Evolutionary conservation across 2,797 vertebrate species (phyloP), one percentile per base, ranked within the genome.

Genomic region (Natrix natrix): DNA sequence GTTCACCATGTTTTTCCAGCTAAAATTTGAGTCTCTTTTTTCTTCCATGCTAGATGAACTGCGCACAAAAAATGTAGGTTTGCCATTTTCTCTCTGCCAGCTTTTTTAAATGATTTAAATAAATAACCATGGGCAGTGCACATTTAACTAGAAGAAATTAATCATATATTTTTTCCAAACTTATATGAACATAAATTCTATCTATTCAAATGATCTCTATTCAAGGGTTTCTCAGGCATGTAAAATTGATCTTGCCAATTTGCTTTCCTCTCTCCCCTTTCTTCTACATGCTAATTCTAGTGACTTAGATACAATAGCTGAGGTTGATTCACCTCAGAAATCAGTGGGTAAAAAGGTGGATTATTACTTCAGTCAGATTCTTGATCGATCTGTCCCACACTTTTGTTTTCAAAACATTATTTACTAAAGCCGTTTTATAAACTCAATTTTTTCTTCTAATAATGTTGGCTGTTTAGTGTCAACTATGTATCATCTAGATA

Each of bases 401-500:
- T 22, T 66, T 56, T 91, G 13, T 86, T 43, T 26, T 52, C 10
- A 88, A 63, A 93, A 92, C 90, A 52, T 60, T 93, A 54, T 14
- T 94, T 74, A 26, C 55, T 95, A 92, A 92, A 91, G 91, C 89
- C 93, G 55, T 92, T 92, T 90, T 91, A 91, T 92, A 90, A 52
- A 88, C 91, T 43, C 52, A 24, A 4, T 94, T 90, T 37, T 95
- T 91, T 86, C 48, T 92, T 61, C 54, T 92, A 69, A 94, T 55
- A 32, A 17, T 11, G 12, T 88, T 88, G 32, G 16, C 93, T 92
- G 89, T 91, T 63, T 94, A 94, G 87, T 91, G 93, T 94, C 91
- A 94, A 89, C 54, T 94, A 94, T 96, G 92, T 91, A 93, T 93
- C 48, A 87, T 59, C 91, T 94, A 95, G 93, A 90, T 66, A 91